Evolutionary conservation across 2,888 invertebrate genomes (phyloP), one percentile per base, ranked within the genome.

Genomic region (Meteorus cinctellus): DNA sequence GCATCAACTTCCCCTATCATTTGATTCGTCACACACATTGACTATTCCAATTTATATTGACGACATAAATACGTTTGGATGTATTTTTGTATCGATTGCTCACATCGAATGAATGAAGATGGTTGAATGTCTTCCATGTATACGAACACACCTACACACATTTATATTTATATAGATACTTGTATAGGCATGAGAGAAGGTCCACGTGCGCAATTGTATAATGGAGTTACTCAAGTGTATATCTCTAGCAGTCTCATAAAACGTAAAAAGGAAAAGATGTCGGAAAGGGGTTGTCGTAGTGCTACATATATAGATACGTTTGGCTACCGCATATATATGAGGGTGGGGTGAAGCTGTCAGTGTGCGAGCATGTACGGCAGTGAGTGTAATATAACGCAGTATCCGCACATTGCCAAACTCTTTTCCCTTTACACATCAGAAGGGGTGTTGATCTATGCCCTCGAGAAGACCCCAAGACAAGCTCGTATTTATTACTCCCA

Each of bases 151-250:
- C 59, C 48, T 31, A 45, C 68, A 16, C 24, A n/a, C 34, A 65
- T 51, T 27, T 41, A 62, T 24, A 70, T 69, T 27, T 34, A 34
- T 48, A 29, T 19, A 65, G 36, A 70, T 34, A 12, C 27, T 45
- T 24, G 12, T 29, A 59, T 24, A 48, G 45, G 68, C 24, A 74
- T 27, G 29, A 45, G 63, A 19, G 68, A 71, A 72, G 68, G 72
- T 75, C 71, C 19, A 55, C 55, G 19, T 19, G 72, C 45, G 63
- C 71, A 77, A 77, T 75, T 72, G 65, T 72, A 72, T 77, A 77
- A 77, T 77, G 72, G 77, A 77, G 75, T 77, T 74, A 75, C 72
- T 75, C 71, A 60, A 75, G 74, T 77, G 74, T 67, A 77, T 77
- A 75, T 77, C 63, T 77, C 74, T 68, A 51, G 69, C 74, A 69